Conservation (phyloP, 2,888 invertebrate genomes). For the Nymphalis c-album region DNA sequence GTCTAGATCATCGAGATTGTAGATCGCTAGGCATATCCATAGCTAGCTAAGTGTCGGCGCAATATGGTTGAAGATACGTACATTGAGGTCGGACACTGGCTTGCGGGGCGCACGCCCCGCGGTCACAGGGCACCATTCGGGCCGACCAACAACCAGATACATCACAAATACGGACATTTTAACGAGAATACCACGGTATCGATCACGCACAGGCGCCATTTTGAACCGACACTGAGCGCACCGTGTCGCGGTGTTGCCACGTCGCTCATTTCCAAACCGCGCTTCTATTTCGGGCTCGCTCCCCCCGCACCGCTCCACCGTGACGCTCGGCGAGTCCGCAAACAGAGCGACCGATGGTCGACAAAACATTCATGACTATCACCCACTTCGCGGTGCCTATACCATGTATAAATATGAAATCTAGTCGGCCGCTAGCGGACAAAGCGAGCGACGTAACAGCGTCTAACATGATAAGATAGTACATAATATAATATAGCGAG, state of each 20-base stretch:
- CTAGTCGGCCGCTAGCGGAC: slow-evolving; percentile 55
- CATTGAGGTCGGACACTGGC: slow-evolving; percentile 73
- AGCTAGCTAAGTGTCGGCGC: slow-evolving; percentile 74
- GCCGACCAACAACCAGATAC: slow-evolving; percentile 75
- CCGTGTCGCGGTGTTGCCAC: slow-evolving; percentile 77
- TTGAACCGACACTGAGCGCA: slow-evolving; percentile 78
- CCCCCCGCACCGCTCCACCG: slow-evolving; percentile 52
- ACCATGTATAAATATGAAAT: slow-evolving; percentile 62
- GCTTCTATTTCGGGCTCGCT: slow-evolving; percentile 76
- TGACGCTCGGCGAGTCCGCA: slow-evolving; percentile 58
- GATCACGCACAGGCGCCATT: slow-evolving; percentile 81
- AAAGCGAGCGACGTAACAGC: slow-evolving; percentile 49
- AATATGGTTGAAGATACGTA: slow-evolving; percentile 79
- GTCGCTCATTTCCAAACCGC: slow-evolving; percentile 72
- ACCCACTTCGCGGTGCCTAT: slow-evolving; percentile 49
- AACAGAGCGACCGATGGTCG: slow-evolving; percentile 65
- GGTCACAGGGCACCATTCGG: slow-evolving; percentile 71
- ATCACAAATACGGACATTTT: slow-evolving; percentile 76
- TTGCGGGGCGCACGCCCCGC: slow-evolving; percentile 65
- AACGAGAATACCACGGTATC: slow-evolving; percentile 77
- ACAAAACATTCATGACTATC: slow-evolving; percentile 64
- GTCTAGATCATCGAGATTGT: slow-evolving; percentile 57
- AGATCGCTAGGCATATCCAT: slow-evolving; percentile 58
- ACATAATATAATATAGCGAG: slow-evolving; percentile 51
- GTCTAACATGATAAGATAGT: slow-evolving; percentile 66